Evolutionary conservation across 2,797 vertebrate genomes (phyloP), one percentile per base, ranked within the genome.

Genomic region (Acanthurus lineatus): DNA sequence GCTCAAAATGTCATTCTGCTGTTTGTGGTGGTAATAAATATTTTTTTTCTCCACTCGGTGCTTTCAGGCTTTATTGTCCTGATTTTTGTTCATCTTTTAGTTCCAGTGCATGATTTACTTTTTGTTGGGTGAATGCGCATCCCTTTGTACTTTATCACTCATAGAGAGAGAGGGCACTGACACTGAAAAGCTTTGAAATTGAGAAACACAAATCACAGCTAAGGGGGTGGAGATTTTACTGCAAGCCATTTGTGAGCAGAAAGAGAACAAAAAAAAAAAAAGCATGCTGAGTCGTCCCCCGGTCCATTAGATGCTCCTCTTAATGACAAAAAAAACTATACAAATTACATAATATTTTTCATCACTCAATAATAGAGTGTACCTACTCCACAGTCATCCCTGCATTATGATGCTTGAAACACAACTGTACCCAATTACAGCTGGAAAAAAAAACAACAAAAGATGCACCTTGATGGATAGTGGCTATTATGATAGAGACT

Each of bases 201-300:
- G 69, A 85, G 87, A 86, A 85, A 22, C 54, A 81, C 77, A 88
- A 89, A 88, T 81, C 77, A 84, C 1, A 0, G 69, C n/a, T 69
- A 62, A 71, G 47, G 60, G 62, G 76, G 64, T 53, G 64, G 60
- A 48, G 45, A 60, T 80, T 86, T 84, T 56, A 77, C 58, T 62
- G 60, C 20, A 9, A 59, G 63, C 47, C 38, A 60, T 74, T 69
- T 79, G 64, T 73, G 71, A 79, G 73, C 16, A 84, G 71, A 67
- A 82, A 69, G 14, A 16, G 71, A 28, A 25, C 2, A 25, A 3
- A 25, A 3, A 25, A 35, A 35, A 35, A 35, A 35, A 22, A 56
- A 56, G 68, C 45, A 58, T 40, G 51, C 2, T 6, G 51, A 84
- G 74, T 72, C 62, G 63, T 61, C 71, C 57, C 71, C 57, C 44